A percentile compares a stretch with the other conserved stretches of the same genome.
Conservation (phyloP, 2,113 vertebrate genomes). For the Paradoxurus hermaphroditus region DNA sequence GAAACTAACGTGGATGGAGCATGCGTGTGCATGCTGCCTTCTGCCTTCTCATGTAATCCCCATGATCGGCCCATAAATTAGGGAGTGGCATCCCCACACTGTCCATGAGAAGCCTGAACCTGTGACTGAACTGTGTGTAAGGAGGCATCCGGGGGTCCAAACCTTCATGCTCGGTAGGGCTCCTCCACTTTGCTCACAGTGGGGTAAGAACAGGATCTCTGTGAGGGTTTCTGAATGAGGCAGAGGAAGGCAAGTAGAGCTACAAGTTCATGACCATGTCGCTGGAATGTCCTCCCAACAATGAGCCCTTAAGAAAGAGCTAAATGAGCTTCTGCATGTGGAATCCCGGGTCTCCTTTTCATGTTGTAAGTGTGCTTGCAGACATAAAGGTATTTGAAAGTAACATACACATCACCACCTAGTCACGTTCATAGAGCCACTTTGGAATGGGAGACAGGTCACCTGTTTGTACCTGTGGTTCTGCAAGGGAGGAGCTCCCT, state of each 20-base stretch:
- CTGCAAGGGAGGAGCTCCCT: background rate
- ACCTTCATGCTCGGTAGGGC: rapidly evolving
- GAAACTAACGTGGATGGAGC: background rate
- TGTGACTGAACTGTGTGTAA: rapidly evolving
- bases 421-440: background rate
- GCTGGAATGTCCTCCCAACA: background rate
- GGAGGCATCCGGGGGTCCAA: background rate
- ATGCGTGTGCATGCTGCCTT: rapidly evolving
- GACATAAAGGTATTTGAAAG: background rate
- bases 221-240: background rate
- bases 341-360: background rate
- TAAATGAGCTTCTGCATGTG: rapidly evolving
- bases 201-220: background rate
- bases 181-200: rapidly evolving
- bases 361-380: background rate
- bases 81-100: background rate
- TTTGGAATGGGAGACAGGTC: background rate
- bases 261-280: too few species aligned
- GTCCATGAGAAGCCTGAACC: background rate
- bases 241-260: background rate
- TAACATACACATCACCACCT: background rate
- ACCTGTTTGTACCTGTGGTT: background rate
- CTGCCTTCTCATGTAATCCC: background rate
- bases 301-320: background rate
- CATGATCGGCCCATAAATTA: too few species aligned